Conservation (phyloP, 1,140 invertebrate genomes). For the Drosophila guanche region DNA sequence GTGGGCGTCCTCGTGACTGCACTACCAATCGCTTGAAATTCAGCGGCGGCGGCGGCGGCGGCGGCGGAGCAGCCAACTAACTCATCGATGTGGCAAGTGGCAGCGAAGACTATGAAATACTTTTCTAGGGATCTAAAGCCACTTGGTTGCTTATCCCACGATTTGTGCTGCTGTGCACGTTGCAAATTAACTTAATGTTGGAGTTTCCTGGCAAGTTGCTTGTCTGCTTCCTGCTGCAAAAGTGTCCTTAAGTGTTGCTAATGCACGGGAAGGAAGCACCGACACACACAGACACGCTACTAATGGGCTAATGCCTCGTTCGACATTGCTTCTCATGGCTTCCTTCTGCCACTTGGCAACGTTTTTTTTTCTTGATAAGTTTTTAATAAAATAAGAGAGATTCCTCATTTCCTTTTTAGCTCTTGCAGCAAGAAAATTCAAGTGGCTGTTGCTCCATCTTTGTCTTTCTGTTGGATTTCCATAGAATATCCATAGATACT, state of each 20-base stretch:
- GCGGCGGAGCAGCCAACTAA: conserved; percentile 53
- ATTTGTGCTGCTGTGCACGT: conserved; percentile 54
- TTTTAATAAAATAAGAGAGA: conserved; percentile 80
- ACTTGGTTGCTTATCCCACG: conserved; percentile 10
- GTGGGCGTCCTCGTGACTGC: conserved; percentile 54
- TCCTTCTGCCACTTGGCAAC: conserved; percentile 70
- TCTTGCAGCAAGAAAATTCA: not conserved
- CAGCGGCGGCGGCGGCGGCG: conserved; percentile 39
- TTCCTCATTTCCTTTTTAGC: conserved; percentile 26
- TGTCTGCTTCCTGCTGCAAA: conserved; percentile 73
- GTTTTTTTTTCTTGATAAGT: conserved; percentile 53
- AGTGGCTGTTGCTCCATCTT: conserved; percentile 44
- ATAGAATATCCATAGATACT: conserved; percentile 46
- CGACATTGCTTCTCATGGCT: conserved; percentile 40
- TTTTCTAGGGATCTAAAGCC: conserved; percentile 13
- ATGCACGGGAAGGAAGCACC: conserved; percentile 66
- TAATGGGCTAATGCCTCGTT: conserved; percentile 57
- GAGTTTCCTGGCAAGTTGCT: conserved; percentile 66
- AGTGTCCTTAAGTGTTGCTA: conserved; percentile 79
- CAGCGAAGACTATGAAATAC: conserved; percentile 23
- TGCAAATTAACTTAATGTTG: conserved; percentile 79
- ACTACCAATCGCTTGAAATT: conserved; percentile 70
- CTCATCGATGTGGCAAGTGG: conserved; percentile 60
- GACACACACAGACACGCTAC: conserved; percentile 45
- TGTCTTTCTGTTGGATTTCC: not conserved